Conservation (phyloP, 2,797 vertebrate genomes). For the Pseudochromis fuscus region DNA sequence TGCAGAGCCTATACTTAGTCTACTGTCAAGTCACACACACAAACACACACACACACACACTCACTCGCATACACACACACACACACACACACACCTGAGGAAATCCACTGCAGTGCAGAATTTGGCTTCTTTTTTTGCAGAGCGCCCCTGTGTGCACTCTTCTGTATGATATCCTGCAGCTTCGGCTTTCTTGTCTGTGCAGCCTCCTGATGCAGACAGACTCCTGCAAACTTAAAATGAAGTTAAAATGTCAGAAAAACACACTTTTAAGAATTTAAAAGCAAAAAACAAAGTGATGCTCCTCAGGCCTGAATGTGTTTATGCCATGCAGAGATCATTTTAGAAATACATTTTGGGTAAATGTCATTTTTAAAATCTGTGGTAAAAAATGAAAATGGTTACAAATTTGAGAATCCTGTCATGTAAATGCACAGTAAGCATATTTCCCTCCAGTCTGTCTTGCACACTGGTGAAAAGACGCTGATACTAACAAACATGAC, state of each 20-base stretch:
- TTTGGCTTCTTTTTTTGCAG: conserved; percentile 47
- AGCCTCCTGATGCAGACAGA: conserved; percentile 38
- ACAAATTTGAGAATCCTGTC: accelerated
- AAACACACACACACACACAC: conserved; percentile 14
- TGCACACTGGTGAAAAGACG: background rate
- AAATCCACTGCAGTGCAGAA: conserved; percentile 72
- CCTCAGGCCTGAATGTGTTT: background rate
- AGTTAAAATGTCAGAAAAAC: conserved; percentile 26
- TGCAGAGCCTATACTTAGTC: conserved; percentile 8
- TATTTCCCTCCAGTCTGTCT: background rate
- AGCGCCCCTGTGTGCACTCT: conserved; percentile 34
- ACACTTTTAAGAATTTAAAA: background rate
- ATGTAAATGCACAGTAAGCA: background rate
- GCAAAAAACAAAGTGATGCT: background rate
- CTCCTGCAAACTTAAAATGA: conserved; percentile 60
- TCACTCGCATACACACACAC: conserved; percentile 21
- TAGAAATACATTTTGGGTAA: background rate
- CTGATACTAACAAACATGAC: conserved; percentile 62
- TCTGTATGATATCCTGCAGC: conserved; percentile 16
- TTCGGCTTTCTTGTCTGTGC: conserved; percentile 9
- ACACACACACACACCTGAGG: conserved; percentile 50
- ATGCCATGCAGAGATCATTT: too few species aligned
- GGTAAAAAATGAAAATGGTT: background rate
- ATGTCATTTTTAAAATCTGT: too few species aligned
- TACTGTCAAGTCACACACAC: conserved; percentile 44